Evolutionary conservation across 2,113 vertebrate species (phyloP).

Genomic region (Illadopsis cleaveri): DNA sequence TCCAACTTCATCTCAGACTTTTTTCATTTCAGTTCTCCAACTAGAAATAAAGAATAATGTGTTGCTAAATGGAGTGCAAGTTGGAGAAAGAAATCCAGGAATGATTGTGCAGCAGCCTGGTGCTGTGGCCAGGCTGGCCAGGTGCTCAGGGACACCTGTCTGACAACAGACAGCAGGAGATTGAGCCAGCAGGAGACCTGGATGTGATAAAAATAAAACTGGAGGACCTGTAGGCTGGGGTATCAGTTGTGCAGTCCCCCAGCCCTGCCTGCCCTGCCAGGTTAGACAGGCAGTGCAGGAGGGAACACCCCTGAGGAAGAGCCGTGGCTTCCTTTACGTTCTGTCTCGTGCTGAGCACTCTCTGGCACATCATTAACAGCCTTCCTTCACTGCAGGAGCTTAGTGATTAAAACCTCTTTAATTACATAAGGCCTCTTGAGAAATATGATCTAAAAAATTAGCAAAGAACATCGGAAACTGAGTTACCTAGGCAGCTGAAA

Average conservation of each 20-base stretch:
- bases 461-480: not conserved
- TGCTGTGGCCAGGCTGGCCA: not conserved
- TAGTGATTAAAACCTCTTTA: not conserved
- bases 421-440: not conserved
- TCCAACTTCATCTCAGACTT: not conserved
- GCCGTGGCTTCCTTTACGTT: rapidly evolving
- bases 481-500: conserved; percentile 2
- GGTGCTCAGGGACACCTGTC: not conserved
- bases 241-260: not conserved
- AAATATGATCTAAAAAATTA: not conserved
- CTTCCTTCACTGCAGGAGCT: not conserved
- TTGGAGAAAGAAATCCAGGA: not conserved
- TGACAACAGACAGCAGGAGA: not conserved
- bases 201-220: not conserved
- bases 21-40: not conserved
- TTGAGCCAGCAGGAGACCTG: not conserved
- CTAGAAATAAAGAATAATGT: not conserved
- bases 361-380: not conserved
- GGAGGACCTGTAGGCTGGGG: not conserved
- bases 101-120: not conserved
- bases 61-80: not conserved
- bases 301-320: not conserved
- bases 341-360: not conserved
- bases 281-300: not conserved
- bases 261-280: not conserved